Evolutionary conservation across 2,888 invertebrate species (phyloP).

Genomic region (Thymelicus lineola): DNA sequence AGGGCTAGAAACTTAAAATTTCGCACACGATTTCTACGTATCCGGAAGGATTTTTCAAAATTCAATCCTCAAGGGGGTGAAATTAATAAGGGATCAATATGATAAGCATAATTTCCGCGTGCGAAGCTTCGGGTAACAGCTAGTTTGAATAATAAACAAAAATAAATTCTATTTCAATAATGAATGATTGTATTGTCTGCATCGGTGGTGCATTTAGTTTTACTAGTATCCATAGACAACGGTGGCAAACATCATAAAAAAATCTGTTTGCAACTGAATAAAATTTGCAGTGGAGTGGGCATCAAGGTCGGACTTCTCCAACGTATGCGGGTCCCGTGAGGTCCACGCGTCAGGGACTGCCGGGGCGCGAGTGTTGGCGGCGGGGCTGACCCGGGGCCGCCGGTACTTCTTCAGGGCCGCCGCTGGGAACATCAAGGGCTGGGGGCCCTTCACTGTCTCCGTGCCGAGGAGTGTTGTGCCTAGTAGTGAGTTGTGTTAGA

Average conservation of each 20-base stretch:
- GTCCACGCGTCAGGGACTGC: slow-evolving; percentile 78
- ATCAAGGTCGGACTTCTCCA: slow-evolving; percentile 92
- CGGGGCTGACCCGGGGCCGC: slow-evolving; percentile 93
- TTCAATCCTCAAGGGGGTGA: too few species aligned
- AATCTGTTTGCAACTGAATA: neutral
- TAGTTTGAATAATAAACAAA: too few species aligned
- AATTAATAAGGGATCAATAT: too few species aligned
- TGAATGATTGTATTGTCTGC: too few species aligned
- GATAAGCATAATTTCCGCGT: too few species aligned
- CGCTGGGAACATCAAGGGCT: slow-evolving; percentile 97
- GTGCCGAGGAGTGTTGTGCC: slow-evolving; percentile 94
- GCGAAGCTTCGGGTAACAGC: too few species aligned
- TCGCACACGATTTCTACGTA: too few species aligned
- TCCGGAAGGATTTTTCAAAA: too few species aligned
- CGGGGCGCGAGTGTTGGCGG: slow-evolving; percentile 76
- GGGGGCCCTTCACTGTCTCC: slow-evolving; percentile 90
- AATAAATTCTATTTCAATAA: too few species aligned
- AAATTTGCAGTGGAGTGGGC: slow-evolving; percentile 95
- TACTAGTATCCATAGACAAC: too few species aligned
- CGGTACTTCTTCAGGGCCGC: slow-evolving; percentile 95
- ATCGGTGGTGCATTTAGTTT: too few species aligned
- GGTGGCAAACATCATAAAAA: neutral
- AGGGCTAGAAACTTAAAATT: too few species aligned
- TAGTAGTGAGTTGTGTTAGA: slow-evolving; percentile 88
- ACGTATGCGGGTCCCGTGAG: slow-evolving; percentile 92